Evolutionary conservation across 2,888 invertebrate species (phyloP).

Genomic region (Ceramica pisi): DNA sequence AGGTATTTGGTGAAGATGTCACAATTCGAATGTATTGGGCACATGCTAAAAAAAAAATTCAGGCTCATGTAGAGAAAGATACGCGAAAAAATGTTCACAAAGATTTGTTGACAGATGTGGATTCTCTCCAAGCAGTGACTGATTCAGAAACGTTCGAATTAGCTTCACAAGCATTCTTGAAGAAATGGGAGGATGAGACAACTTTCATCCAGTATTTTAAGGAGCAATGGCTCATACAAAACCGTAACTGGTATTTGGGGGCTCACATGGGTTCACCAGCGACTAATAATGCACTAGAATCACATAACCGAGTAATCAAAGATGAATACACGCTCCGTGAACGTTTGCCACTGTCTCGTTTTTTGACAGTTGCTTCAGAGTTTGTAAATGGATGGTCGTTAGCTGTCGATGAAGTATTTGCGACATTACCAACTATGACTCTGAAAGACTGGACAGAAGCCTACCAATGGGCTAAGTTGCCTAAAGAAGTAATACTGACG

Average conservation of each 20-base stretch:
- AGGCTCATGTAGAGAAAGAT: constrained; percentile 52
- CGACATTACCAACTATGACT: constrained; percentile 31
- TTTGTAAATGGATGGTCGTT: constrained; percentile 56
- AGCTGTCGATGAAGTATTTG: constrained; percentile 13
- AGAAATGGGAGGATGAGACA: constrained; percentile 57
- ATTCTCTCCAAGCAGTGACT: constrained; percentile 57
- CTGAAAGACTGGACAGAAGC: constrained; percentile 54
- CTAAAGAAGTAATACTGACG: constrained; percentile 42
- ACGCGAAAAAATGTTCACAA: constrained; percentile 48
- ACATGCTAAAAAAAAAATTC: constrained; percentile 64
- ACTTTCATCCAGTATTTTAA: constrained; percentile 27
- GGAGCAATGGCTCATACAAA: constrained; percentile 41
- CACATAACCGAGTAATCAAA: constrained; percentile 32
- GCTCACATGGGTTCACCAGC: constrained; percentile 36
- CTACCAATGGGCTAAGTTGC: constrained; percentile 56
- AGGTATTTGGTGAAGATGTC: constrained; percentile 57
- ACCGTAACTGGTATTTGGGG: constrained; percentile 45
- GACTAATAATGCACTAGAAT: constrained; percentile 51
- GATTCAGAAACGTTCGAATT: constrained; percentile 55
- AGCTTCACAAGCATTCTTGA: constrained; percentile 63
- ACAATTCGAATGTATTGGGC: constrained; percentile 65
- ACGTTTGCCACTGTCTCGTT: constrained; percentile 39
- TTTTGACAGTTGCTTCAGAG: constrained; percentile 54
- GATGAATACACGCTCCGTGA: too few species aligned
- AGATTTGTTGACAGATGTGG: constrained; percentile 58